Conservation (phyloP, 2,113 vertebrate species). For the Clupea harengus region DNA sequence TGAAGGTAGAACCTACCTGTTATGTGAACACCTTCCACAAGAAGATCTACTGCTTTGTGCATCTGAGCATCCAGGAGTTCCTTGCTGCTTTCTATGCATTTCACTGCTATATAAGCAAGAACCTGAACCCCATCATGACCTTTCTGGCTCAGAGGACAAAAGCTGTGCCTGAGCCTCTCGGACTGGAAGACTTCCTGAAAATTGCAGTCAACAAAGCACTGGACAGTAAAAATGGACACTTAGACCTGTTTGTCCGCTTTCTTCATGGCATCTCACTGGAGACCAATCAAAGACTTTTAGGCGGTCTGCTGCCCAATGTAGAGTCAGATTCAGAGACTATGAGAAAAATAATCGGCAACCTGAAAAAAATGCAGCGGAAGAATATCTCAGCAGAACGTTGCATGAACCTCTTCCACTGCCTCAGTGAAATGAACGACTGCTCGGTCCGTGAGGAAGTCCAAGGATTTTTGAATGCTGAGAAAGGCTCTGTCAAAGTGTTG, state of each 20-base stretch:
- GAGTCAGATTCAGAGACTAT: not conserved
- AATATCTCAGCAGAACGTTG: slow-evolving; percentile 21
- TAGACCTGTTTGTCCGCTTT: slow-evolving; percentile 36
- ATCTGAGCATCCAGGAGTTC: slow-evolving; percentile 48
- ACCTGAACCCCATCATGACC: not conserved
- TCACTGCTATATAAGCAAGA: not conserved
- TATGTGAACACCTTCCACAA: not conserved
- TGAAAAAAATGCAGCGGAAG: not conserved
- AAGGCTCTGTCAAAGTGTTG: not conserved
- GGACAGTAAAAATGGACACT: slow-evolving; percentile 18
- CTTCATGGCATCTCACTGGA: slow-evolving; percentile 27
- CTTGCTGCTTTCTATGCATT: slow-evolving; percentile 48
- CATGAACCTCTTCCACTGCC: slow-evolving; percentile 31
- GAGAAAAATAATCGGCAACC: not conserved
- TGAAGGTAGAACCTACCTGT: slow-evolving; percentile 22
- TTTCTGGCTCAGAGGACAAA: not conserved
- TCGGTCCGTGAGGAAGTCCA: slow-evolving; percentile 16
- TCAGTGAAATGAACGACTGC: slow-evolving; percentile 32
- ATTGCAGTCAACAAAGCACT: slow-evolving; percentile 23
- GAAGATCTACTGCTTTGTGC: slow-evolving; percentile 42
- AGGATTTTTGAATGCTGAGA: not conserved
- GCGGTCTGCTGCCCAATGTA: not conserved
- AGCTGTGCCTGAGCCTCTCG: not conserved
- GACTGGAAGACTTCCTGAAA: not conserved
- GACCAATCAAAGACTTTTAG: slow-evolving; percentile 18